A percentile compares a stretch with the other conserved stretches of the same genome.
Conservation (phyloP, 2,888 invertebrate genomes). For the Xanthorhoe spadicearia region DNA sequence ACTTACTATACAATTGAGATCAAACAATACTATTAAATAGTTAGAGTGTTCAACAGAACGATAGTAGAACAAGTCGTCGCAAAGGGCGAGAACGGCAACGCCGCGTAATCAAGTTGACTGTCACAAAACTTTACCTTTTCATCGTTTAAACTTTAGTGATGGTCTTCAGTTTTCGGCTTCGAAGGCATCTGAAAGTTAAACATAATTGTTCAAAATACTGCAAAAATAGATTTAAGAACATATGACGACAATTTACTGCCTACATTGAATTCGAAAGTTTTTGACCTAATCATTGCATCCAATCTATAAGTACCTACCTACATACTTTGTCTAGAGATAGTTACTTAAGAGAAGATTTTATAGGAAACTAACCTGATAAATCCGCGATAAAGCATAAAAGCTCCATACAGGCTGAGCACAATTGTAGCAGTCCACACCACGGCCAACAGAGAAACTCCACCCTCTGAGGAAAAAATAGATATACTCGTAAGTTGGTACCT, state of each 20-base stretch:
- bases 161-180: conserved; percentile 72
- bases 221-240: no score
- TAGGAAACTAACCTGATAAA: conserved; percentile 57
- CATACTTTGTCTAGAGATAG: no score
- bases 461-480: conserved; percentile 57
- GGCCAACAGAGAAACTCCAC: conserved; percentile 66
- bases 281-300: background rate
- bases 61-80: conserved; percentile 26
- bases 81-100: conserved; percentile 36
- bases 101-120: conserved; percentile 42
- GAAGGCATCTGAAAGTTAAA: conserved; percentile 64
- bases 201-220: background rate
- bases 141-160: conserved; percentile 74
- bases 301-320: no score
- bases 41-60: conserved; percentile 38
- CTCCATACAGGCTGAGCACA: conserved; percentile 70
- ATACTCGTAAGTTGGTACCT: background rate
- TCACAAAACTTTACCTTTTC: conserved; percentile 41
- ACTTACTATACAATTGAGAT: conserved; percentile 34
- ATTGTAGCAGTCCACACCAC: conserved; percentile 76
- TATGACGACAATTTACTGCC: no score
- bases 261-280: conserved; percentile 5
- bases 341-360: no score
- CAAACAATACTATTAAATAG: conserved; percentile 34
- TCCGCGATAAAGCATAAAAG: conserved; percentile 68